Percentiles rank a stretch among this genome's conserved stretches.
These are phyloP conservation scores for Scaptomyza tumidula DNA, from an alignment of 2,888 invertebrate genomes.

Conservation along the genomic window DNA sequence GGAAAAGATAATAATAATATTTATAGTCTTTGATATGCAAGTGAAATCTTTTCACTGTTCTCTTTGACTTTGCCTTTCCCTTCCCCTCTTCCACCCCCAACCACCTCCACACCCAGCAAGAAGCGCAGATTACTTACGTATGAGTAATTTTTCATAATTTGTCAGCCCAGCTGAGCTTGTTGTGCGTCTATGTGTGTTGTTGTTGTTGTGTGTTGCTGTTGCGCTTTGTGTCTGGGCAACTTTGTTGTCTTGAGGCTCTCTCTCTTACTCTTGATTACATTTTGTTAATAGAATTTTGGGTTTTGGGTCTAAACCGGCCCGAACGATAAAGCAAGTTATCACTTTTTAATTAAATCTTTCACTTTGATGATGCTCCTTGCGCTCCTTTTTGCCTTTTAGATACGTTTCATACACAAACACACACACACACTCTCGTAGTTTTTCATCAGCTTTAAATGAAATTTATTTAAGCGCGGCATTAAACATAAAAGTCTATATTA, in stretches of 20 bases:
- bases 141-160: constrained; percentile 71
- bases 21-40: too few relatives aligned
- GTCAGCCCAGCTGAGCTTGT: constrained; percentile 30
- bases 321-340: constrained; percentile 65
- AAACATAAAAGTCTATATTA: constrained; percentile 19
- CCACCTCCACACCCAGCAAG: not conserved
- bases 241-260: constrained; percentile 24
- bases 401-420: too few relatives aligned
- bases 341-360: constrained; percentile 75
- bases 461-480: too few relatives aligned
- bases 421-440: not conserved
- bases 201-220: too few relatives aligned
- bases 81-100: too few relatives aligned
- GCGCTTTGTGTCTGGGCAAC: constrained; percentile 33
- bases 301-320: constrained; percentile 23
- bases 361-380: constrained; percentile 57
- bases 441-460: not conserved
- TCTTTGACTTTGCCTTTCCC: too few relatives aligned
- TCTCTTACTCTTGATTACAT: constrained; percentile 64
- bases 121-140: constrained; percentile 71
- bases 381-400: not conserved
- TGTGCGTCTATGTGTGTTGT: not conserved
- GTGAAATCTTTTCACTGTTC: too few relatives aligned
- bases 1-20: too few relatives aligned
- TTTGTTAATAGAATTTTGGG: constrained; percentile 64